phyloP scores from a whole-genome alignment of 2,888 invertebrate genomes.

The Salpingus planirostris region DNA sequence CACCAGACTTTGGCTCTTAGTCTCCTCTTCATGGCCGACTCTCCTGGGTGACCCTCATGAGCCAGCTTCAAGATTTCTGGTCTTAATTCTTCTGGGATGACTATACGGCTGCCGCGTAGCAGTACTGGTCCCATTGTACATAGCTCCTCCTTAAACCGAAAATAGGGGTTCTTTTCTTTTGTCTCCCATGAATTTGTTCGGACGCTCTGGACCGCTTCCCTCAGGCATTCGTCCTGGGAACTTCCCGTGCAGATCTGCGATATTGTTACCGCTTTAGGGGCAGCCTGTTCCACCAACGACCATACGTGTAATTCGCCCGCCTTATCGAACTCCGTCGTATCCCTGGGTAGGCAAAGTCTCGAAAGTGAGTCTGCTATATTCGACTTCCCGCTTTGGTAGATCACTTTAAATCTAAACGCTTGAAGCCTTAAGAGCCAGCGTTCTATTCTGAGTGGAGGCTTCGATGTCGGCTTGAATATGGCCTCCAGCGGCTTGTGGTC shows the following conservation, averaged over 20 bases:
- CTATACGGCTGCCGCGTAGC: constrained; percentile 15
- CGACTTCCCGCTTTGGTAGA: neutral
- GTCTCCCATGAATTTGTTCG: neutral
- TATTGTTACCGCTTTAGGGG: neutral
- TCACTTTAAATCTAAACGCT: neutral
- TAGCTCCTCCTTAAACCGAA: constrained; percentile 13
- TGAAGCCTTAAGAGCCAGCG: neutral
- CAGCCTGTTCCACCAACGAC: neutral
- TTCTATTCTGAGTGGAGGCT: neutral
- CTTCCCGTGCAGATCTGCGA: neutral
- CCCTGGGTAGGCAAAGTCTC: neutral
- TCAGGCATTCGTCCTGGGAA: neutral
- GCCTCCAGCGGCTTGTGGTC: constrained; percentile 1
- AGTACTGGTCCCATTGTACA: constrained; percentile 17
- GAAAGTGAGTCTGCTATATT: neutral
- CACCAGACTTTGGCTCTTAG: constrained; percentile 20
- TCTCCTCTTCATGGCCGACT: constrained; percentile 19
- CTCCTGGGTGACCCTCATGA: constrained; percentile 23
- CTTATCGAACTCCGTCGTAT: neutral
- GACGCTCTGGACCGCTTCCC: neutral
- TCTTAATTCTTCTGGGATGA: constrained; percentile 15
- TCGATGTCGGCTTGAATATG: neutral
- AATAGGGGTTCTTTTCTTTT: neutral
- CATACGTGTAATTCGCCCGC: neutral
- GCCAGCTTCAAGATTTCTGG: neutral